phyloP scores from a whole-genome alignment of 2,888 invertebrate species.

The Drosophila prostipennis region DNA sequence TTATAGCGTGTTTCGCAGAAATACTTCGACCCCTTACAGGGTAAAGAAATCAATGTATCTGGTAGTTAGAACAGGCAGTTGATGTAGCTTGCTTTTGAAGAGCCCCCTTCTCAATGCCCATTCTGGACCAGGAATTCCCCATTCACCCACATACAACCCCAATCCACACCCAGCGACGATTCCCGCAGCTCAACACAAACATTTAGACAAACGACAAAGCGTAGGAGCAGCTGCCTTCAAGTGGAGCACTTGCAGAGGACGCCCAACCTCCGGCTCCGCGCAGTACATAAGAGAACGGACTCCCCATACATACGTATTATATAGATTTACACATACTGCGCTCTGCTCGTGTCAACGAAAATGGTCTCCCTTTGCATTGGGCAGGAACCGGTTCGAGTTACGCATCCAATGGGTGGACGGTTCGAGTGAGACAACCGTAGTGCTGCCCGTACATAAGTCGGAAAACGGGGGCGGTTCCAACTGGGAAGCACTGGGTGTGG shows the following conservation, averaged over 20 bases:
- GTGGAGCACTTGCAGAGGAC: conserved; percentile 39
- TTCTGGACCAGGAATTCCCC: conserved; percentile 9
- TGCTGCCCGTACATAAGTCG: conserved; percentile 52
- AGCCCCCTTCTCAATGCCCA: not conserved
- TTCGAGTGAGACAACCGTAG: conserved; percentile 56
- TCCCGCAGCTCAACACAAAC: conserved; percentile 59
- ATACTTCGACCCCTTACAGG: conserved; percentile 18
- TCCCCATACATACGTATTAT: conserved; percentile 13
- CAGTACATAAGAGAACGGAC: conserved; percentile 11
- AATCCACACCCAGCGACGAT: conserved; percentile 14
- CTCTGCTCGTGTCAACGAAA: conserved; percentile 42
- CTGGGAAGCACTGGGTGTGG: conserved; percentile 65
- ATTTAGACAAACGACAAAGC: conserved; percentile 63
- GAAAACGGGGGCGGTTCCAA: conserved; percentile 49
- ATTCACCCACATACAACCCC: conserved; percentile 13
- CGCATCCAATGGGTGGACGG: conserved; percentile 46
- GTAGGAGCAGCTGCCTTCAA: conserved; percentile 47
- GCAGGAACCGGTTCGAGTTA: conserved; percentile 53
- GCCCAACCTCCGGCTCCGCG: conserved; percentile 14
- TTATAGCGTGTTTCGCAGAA: not conserved
- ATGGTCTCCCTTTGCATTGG: conserved; percentile 61
- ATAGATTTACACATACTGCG: conserved; percentile 11
- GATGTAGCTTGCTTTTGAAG: conserved; percentile 49
- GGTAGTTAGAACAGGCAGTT: conserved; percentile 57
- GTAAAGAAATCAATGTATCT: conserved; percentile 68